phyloP scores from a whole-genome alignment of 2,797 vertebrate genomes.

The Anguilla pacifica region DNA sequence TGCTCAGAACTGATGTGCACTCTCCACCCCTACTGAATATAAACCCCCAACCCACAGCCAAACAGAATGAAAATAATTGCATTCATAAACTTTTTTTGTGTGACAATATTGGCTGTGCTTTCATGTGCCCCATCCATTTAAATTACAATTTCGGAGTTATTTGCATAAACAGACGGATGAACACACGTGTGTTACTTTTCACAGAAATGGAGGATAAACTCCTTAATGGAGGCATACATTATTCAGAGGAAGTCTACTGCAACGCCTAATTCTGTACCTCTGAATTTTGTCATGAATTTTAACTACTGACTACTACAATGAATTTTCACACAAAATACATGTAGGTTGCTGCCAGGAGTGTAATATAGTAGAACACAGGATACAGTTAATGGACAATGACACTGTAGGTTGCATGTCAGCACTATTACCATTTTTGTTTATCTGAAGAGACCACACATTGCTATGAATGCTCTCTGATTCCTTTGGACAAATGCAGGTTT shows the following conservation, averaged over 20 bases:
- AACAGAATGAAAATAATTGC: neutral
- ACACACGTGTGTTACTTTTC: neutral
- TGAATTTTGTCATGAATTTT: neutral
- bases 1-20: neutral
- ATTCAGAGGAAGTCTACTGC: neutral
- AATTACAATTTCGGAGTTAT: neutral
- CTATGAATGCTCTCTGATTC: neutral
- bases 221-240: neutral
- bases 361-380: neutral
- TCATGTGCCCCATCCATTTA: neutral
- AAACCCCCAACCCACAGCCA: neutral
- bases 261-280: neutral
- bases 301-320: neutral
- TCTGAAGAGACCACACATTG: neutral
- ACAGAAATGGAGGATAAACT: neutral
- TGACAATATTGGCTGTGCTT: neutral
- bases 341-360: neutral
- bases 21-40: neutral
- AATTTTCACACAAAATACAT: neutral
- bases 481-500: neutral
- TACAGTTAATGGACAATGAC: neutral
- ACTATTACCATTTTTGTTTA: neutral
- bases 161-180: neutral
- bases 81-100: neutral
- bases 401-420: neutral